These are phyloP conservation scores for Lagenorhynchus albirostris DNA, from an alignment of 2,113 vertebrate species.

Conservation along the genomic window DNA sequence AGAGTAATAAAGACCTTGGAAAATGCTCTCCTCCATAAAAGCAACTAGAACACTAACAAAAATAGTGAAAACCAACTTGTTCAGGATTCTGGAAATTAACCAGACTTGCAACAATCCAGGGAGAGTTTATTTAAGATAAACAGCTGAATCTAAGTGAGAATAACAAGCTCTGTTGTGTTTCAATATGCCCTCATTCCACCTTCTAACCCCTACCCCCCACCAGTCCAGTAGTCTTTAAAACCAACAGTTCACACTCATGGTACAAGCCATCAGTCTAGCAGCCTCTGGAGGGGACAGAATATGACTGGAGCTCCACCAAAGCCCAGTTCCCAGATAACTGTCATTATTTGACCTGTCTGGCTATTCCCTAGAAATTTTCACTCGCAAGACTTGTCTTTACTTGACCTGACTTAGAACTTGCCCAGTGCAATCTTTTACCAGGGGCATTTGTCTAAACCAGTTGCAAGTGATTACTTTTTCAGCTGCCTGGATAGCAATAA, in stretches of 20 bases:
- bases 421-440: not conserved
- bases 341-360: not conserved
- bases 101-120: not conserved
- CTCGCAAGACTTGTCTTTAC: not conserved
- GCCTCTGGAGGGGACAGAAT: not conserved
- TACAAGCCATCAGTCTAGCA: not conserved
- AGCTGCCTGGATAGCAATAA: not conserved
- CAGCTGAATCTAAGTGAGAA: not conserved
- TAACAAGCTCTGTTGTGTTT: not conserved
- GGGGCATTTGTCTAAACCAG: not conserved
- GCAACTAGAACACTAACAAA: not conserved
- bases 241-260: not conserved
- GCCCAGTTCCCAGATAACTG: not conserved
- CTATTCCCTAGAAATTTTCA: not conserved
- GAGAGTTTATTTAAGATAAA: not conserved
- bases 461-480: not conserved
- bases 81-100: not conserved
- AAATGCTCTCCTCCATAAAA: not conserved
- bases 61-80: not conserved
- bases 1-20: not conserved
- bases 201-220: too few relatives aligned
- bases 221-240: not conserved
- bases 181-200: not conserved
- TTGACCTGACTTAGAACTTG: not conserved
- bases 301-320: not conserved